Evolutionary conservation across 2,888 invertebrate genomes (phyloP), one percentile per base, ranked within the genome.

Genomic region (Eupithecia abbreviata): DNA sequence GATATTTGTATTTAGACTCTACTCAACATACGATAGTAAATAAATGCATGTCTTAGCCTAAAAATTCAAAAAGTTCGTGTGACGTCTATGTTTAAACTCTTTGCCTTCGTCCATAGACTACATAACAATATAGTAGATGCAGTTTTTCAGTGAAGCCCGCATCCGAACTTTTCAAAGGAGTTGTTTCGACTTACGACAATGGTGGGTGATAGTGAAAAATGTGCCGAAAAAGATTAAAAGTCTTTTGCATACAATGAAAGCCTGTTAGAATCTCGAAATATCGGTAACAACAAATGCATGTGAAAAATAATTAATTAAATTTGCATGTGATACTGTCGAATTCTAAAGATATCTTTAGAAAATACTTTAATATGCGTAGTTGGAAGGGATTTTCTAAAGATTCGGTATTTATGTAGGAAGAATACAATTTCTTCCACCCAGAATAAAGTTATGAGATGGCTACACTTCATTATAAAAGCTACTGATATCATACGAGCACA

Each of bases 131-230:
- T 42, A 66, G 73, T 47, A 73, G 49, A 73, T 71, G 62, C 62
- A 58, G 77, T 75, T 70, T 77, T 78, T 68, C 49, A 67, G 45
- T 41, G 43, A 42, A 43, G 75, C 75, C 78, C 74, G 73, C 68
- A 74, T 72, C 73, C 74, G 55, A 76, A 78, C 55, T 76, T 78
- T 76, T 65, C 69, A 76, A 76, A 76, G 74, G 69, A 78, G 65
- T 72, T 73, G 77, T 70, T 75, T 74, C 18, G 49, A 71, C 65
- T 62, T 70, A 47, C 65, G 72, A 67, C 69, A 77, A 62, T 66
- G 72, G n/a, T 71, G 55, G 41, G 58, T 65, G 71, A 74, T 74
- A 72, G 62, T 72, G 51, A 62, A 30, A 73, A 66, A 66, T 42
- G 41, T 42, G 15, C 42, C 15, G 18, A 72, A 75, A 70, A 51